A percentile compares a stretch with the other conserved stretches of the same genome.
phyloP scores from a whole-genome alignment of 2,888 invertebrate genomes.

The Homarus gammarus region DNA sequence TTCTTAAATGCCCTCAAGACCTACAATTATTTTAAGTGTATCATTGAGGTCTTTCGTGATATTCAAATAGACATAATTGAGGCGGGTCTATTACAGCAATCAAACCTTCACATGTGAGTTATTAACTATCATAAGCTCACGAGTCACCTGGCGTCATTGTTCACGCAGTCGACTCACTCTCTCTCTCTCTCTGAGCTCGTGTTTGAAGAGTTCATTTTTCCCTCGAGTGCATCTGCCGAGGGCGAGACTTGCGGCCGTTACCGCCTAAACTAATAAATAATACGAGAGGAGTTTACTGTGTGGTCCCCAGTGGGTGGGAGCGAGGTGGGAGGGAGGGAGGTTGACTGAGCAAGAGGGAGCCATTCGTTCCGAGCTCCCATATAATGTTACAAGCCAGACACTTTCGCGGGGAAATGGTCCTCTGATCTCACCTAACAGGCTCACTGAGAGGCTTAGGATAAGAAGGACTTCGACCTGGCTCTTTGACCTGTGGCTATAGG shows the following conservation, averaged over 20 bases:
- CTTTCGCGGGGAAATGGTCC: slow-evolving; percentile 17
- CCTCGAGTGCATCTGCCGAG: not conserved
- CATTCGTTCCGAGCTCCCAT: slow-evolving; percentile 11
- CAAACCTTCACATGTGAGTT: not conserved
- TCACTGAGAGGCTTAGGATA: slow-evolving; percentile 7
- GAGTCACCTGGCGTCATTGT: not conserved
- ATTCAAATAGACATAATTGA: not conserved
- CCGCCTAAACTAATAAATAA: not conserved
- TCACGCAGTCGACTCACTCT: no score
- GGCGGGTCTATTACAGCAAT: not conserved
- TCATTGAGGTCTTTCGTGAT: not conserved
- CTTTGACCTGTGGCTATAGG: not conserved
- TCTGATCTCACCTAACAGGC: slow-evolving; percentile 47
- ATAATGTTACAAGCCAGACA: slow-evolving; percentile 13
- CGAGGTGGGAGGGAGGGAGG: not conserved
- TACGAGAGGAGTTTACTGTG: not conserved
- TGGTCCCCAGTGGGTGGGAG: not conserved
- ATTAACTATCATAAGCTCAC: not conserved
- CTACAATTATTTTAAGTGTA: not conserved
- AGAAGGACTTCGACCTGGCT: not conserved
- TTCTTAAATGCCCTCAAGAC: not conserved
- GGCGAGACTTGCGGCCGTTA: not conserved
- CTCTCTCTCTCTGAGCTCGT: no score
- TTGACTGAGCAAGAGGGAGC: not conserved
- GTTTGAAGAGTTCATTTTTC: not conserved